phyloP scores from a whole-genome alignment of 2,888 invertebrate species.

The Dysmachus trigonus region DNA sequence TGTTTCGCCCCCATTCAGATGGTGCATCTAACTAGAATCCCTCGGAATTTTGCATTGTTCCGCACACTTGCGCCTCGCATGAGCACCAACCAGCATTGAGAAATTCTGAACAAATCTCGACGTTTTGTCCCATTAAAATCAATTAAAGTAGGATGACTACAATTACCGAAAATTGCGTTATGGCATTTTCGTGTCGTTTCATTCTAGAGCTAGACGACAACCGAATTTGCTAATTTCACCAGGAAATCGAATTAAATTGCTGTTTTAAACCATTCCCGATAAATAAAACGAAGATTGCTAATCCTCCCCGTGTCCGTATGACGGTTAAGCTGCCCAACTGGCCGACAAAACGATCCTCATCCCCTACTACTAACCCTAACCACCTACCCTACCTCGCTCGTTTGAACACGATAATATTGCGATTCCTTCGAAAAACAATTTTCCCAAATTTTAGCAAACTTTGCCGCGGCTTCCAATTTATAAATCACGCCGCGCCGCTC shows the following conservation, averaged over 20 bases:
- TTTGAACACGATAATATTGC: not conserved
- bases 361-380: too few species aligned
- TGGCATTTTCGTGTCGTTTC: not conserved
- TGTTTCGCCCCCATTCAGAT: not conserved
- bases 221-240: not conserved
- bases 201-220: not conserved
- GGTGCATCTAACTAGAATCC: not conserved
- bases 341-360: too few species aligned
- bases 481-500: slow-evolving; percentile 6
- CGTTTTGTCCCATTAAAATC: slow-evolving; percentile 33
- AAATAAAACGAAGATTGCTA: not conserved
- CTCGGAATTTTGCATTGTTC: not conserved
- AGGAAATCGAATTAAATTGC: not conserved
- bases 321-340: not conserved
- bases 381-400: not conserved
- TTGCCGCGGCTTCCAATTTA: slow-evolving; percentile 2
- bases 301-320: not conserved
- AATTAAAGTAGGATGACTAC: slow-evolving; percentile 28
- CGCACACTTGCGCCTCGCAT: not conserved
- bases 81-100: not conserved
- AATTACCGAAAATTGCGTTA: slow-evolving; percentile 9
- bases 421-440: slow-evolving; percentile 35
- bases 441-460: slow-evolving; percentile 30
- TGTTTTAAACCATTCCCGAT: not conserved
- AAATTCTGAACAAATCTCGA: slow-evolving; percentile 11